phyloP scores from a whole-genome alignment of 2,797 vertebrate species.

The Muscicapa striata region DNA sequence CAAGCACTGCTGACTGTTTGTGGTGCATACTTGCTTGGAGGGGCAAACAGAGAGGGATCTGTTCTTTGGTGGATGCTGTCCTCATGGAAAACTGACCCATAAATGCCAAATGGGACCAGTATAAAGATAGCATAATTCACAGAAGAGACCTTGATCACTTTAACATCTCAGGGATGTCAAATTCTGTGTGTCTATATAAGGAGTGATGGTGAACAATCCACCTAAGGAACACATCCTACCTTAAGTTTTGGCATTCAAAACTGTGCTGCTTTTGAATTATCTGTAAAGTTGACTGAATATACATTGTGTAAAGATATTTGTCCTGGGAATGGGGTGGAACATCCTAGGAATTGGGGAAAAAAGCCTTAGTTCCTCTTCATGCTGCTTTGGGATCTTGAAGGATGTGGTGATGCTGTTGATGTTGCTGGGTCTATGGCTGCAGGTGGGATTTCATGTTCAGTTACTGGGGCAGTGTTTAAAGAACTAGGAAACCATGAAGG shows the following conservation, averaged over 20 bases:
- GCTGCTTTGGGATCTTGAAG: too few species aligned
- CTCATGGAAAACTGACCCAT: not conserved
- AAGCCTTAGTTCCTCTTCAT: not conserved
- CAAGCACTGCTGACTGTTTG: not conserved
- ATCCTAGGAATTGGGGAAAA: not conserved
- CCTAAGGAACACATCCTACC: not conserved
- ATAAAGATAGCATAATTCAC: not conserved
- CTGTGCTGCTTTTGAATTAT: not conserved
- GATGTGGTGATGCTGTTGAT: too few species aligned
- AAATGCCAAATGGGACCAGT: not conserved
- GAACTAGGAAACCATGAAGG: not conserved
- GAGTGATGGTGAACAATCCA: not conserved
- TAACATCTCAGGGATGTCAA: not conserved
- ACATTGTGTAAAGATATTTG: accelerated
- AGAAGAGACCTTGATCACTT: not conserved
- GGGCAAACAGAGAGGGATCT: not conserved
- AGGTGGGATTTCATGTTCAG: not conserved
- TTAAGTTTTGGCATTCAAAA: not conserved
- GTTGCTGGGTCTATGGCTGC: not conserved
- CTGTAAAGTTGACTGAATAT: not conserved
- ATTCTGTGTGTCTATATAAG: not conserved
- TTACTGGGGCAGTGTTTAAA: not conserved
- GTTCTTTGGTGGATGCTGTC: not conserved
- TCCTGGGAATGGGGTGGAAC: not conserved
- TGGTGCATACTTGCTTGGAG: accelerated